Evolutionary conservation across 2,113 vertebrate genomes (phyloP), one percentile per base, ranked within the genome.

Genomic region (Cyphomyrus plagiostoma): DNA sequence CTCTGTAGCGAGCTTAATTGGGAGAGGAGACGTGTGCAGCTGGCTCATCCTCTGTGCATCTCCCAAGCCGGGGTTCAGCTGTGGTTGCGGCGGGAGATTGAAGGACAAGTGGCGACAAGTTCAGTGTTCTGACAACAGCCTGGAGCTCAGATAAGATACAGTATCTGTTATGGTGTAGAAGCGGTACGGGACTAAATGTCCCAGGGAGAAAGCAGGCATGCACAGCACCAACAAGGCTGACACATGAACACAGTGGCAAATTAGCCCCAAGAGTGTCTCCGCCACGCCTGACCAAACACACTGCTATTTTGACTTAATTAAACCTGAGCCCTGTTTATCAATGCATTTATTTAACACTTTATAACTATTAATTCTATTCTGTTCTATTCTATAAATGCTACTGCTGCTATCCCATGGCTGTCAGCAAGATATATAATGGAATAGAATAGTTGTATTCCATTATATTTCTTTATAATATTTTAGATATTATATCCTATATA

Each of bases 91-190:
- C 91, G 1, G 30, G 49, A 93, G 93, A 94, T 90, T 89, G 92
- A 92, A 87, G 89, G 89, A 94, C 95, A 94, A 93, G 96, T 91
- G 90, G 92, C 92, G 93, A 95, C 96, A 95, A 58, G 96, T 90
- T 89, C 88, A 90, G 90, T 19, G 56, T 50, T 92, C 88, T 89
- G 74, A 26, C 91, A 86, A 88, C 90, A 66, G 91, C 95, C 92
- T 93, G 2, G 39, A 94, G 93, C 94, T 94, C 84, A 0, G 1
- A 46, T 35, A 90, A 87, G 91, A 89, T 91, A 94, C 93, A 91
- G 93, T 95, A 49, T 52, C 90, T 87, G 70, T 89, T 87, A 90
- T 56, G 70, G 42, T 86, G 86, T 1, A 74, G 77, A 46, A 9
- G 42, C 3, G 39, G 83, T 82, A 35, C 30, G 49, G 88, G 88